These are phyloP conservation scores for Nyctereutes procyonoides DNA, from an alignment of 2,113 vertebrate genomes.

Conservation along the genomic window DNA sequence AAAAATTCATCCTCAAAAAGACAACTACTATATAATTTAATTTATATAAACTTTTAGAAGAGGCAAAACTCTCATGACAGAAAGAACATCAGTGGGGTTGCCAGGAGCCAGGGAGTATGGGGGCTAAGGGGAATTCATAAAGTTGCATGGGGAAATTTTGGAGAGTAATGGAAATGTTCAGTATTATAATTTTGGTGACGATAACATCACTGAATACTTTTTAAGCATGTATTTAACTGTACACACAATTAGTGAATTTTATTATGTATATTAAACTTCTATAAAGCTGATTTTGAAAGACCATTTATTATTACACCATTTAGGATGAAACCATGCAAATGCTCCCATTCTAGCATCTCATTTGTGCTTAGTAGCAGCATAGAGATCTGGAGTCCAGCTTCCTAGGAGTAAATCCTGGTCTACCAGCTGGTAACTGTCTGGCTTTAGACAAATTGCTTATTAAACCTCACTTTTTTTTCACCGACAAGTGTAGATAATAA, in stretches of 20 bases:
- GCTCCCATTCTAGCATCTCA: background rate
- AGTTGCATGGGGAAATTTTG: background rate
- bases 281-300: background rate
- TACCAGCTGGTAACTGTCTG: background rate
- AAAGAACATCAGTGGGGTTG: background rate
- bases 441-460: background rate
- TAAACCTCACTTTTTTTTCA: background rate
- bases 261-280: background rate
- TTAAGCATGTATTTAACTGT: background rate
- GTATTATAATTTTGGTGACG: background rate
- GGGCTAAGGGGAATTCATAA: background rate
- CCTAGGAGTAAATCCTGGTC: background rate
- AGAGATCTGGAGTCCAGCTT: background rate
- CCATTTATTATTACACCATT: background rate
- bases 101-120: background rate
- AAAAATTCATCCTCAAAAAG: background rate
- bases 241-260: background rate
- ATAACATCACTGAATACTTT: background rate
- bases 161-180: background rate
- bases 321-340: background rate
- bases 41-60: constrained; percentile 17
- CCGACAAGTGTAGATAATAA: background rate
- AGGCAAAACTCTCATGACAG: background rate
- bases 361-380: background rate
- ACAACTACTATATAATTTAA: background rate